These are phyloP conservation scores for Yponomeuta cagnagella DNA, from an alignment of 2,888 invertebrate genomes.

Conservation along the genomic window DNA sequence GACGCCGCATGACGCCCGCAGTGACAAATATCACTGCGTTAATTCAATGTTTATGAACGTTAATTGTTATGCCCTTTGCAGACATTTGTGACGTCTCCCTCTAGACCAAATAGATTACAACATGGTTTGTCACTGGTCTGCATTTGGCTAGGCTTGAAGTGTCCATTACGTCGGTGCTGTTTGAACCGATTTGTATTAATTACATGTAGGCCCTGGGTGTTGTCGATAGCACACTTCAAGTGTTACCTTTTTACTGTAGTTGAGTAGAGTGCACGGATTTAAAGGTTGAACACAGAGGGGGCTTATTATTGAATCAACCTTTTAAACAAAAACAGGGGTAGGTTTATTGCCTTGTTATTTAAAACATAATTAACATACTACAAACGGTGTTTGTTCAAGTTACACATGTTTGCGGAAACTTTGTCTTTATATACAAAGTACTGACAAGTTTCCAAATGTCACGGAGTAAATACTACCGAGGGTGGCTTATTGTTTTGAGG, in stretches of 20 bases:
- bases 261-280: no score
- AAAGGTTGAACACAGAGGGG: no score
- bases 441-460: background rate
- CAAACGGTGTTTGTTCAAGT: background rate
- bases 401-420: background rate
- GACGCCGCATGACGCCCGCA: background rate
- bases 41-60: background rate
- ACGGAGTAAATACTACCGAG: background rate
- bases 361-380: background rate
- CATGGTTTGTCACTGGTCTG: background rate
- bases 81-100: background rate
- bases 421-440: background rate
- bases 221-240: no score
- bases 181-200: no score
- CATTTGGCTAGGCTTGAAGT: no score
- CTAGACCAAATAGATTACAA: background rate
- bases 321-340: no score
- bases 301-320: no score
- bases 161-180: no score
- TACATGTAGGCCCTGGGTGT: no score
- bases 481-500: background rate
- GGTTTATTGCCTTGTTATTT: background rate
- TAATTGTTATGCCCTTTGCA: background rate
- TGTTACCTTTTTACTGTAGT: no score
- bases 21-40: background rate